Evolutionary conservation across 2,797 vertebrate species (phyloP).

Genomic region (Psittacula echo): DNA sequence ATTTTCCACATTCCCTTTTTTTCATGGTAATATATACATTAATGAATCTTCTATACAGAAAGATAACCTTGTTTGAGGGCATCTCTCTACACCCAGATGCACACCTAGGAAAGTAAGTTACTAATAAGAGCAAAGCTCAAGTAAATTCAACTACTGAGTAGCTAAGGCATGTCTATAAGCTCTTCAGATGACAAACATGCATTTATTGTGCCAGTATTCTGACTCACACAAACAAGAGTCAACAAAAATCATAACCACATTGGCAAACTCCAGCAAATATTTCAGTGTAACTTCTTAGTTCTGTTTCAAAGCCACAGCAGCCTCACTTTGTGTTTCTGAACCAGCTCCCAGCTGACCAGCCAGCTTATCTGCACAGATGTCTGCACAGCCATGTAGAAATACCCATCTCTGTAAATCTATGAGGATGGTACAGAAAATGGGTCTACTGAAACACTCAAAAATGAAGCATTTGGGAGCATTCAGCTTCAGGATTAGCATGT

Average conservation of each 20-base stretch:
- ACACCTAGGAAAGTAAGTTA: not conserved
- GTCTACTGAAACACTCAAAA: not conserved
- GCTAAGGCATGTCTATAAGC: not conserved
- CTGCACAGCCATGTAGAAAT: not conserved
- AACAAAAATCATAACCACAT: not conserved
- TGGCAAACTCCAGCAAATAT: not conserved
- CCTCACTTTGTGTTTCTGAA: not conserved
- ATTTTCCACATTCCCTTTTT: accelerated
- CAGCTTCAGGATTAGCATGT: not conserved
- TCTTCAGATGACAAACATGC: not conserved
- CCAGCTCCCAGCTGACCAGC: not conserved
- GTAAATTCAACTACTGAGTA: not conserved
- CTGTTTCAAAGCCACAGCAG: not conserved
- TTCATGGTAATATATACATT: accelerated
- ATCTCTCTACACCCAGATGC: not conserved
- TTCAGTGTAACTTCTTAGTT: not conserved
- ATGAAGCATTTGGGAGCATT: not conserved
- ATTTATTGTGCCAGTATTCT: not conserved
- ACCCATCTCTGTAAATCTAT: not conserved
- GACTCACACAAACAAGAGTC: not conserved
- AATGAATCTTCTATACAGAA: not conserved
- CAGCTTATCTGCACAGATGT: slow-evolving; percentile 19
- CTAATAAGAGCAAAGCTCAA: not conserved
- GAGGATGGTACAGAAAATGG: not conserved
- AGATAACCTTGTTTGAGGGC: not conserved